A percentile compares a stretch with the other conserved stretches of the same genome.
Conservation (phyloP, 2,113 vertebrate genomes). For the Mormyrus iriodes region DNA sequence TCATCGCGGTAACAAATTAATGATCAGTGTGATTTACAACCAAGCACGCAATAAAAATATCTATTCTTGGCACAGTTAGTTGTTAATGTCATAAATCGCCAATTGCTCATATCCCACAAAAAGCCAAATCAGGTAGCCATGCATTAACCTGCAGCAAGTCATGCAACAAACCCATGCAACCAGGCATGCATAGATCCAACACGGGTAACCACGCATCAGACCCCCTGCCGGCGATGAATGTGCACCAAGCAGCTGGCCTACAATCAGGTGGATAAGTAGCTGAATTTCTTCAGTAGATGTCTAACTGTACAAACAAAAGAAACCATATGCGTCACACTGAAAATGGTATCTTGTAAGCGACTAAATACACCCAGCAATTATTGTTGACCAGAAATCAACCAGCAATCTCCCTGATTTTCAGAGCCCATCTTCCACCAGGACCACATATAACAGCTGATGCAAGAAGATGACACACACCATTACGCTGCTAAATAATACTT, state of each 20-base stretch:
- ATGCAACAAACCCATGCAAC: not conserved
- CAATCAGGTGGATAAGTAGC: not conserved
- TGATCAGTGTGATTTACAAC: not conserved
- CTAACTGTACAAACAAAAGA: not conserved
- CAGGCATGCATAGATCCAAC: not conserved
- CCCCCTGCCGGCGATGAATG: not conserved
- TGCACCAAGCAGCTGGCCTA: not conserved
- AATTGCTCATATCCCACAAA: not conserved
- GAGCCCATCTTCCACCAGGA: not conserved
- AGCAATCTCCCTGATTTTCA: not conserved
- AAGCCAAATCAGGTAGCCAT: not conserved
- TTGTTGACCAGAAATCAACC: not conserved
- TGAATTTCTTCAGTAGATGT: not conserved
- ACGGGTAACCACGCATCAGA: not conserved
- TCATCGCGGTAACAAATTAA: not conserved
- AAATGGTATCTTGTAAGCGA: not conserved
- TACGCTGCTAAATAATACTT: not conserved
- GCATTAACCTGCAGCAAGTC: not conserved
- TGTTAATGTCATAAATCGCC: not conserved
- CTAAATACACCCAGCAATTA: not conserved
- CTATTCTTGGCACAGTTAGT: not conserved
- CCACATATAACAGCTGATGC: not conserved
- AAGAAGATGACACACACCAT: not conserved
- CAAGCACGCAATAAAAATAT: not conserved
- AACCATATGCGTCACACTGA: not conserved